Base-by-base conservation (phyloP, 2,113 vertebrate genomes). In the Pavo muticus region DNA sequence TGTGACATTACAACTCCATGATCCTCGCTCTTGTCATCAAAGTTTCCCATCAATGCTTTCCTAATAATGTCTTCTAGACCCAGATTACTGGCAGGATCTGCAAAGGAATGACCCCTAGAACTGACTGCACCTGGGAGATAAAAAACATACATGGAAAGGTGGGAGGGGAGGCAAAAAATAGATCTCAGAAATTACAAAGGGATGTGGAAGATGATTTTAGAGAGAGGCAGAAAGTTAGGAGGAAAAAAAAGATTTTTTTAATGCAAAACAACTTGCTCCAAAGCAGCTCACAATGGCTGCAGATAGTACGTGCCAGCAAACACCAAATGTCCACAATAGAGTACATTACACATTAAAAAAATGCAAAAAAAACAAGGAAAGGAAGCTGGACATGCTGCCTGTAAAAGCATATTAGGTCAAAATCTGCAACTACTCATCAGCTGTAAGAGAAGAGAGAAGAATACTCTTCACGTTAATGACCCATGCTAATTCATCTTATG, bases 61-160 rank as follows among this genome's bases (percentile, higher is more conserved):
- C 99, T 99, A 91, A 99, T 99, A 75, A 99, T 99, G 97, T 99
- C 99, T 97, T 99, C 99, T 91, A 99, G 97, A 74, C 99, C 99
- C 45, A 99, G 98, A 93, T 99, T 99, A 97, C 98, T 99, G 95
- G 99, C 99, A 87, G 99, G 99, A 94, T 99, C 99, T 87, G 98
- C 98, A 94, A 99, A 99, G 70, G 99, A 99, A 98, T 99, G 99
- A 97, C 98, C 98, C 97, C 99, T 98, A 73, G 98, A 97, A 83
- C 99, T 99, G 84, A 99, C 97, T 91, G 98, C 97, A 95, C 98
- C 99, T 99, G 96, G 48, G 91, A 96, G 93, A 93, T 84, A 93
- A 74, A 75, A 75, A 94, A 88, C n/a, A 87, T 79, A 91, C 42
- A 81, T 11, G 60, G 65, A 86, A 68, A 78, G 25, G 81, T 90